Conservation (phyloP, 2,797 vertebrate genomes). For the Malurus leucopterus region DNA sequence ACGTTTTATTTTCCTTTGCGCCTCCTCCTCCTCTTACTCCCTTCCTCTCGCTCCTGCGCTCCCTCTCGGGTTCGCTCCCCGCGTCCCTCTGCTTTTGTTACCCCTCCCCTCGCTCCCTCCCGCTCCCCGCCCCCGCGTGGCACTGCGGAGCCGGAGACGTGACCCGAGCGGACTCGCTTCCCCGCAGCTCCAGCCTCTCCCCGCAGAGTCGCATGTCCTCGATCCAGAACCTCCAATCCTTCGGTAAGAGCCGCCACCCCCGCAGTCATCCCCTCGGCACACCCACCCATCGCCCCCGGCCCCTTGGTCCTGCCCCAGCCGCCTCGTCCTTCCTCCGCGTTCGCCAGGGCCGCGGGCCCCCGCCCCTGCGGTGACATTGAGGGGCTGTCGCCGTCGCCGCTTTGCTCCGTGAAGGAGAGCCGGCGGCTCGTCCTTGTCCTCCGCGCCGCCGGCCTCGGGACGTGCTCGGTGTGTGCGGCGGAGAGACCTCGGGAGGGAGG, state of each 20-base stretch:
- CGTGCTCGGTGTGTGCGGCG: not conserved
- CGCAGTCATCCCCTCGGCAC: not conserved
- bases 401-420: not conserved
- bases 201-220: constrained; percentile 80
- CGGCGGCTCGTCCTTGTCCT: not conserved
- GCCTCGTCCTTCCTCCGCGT: not conserved
- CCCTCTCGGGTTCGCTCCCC: not conserved
- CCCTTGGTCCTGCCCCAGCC: not conserved
- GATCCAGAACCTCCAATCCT: constrained; percentile 80
- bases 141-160: constrained; percentile 45
- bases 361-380: not conserved
- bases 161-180: constrained; percentile 65
- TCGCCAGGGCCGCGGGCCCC: not conserved
- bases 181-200: constrained; percentile 68
- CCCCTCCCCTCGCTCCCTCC: not conserved
- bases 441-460: not conserved
- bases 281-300: not conserved
- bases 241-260: constrained; percentile 57
- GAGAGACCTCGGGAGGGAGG: not conserved
- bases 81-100: not conserved
- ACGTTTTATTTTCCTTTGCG: not conserved
- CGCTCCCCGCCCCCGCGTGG: not conserved
- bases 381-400: not conserved
- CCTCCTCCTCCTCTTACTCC: not conserved
- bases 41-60: not conserved